Base-by-base conservation (phyloP, 2,797 vertebrate species). In the Neoniphon sammara region DNA sequence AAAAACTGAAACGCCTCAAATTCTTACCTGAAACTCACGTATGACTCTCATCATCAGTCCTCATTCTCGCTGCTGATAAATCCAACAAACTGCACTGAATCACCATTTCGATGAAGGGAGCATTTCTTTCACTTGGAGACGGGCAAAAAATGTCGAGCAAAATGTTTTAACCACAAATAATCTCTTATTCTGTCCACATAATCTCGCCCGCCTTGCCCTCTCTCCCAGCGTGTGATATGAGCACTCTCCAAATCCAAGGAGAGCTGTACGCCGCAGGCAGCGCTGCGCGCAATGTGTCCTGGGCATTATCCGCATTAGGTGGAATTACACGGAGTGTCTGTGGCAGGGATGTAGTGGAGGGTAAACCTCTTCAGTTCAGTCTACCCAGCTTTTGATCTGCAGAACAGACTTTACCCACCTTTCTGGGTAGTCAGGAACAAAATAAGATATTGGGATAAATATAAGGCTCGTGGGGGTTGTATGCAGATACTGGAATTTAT, bases 231-330 rank as follows among this genome's bases (percentile, higher is more conserved):
- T 76, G 61, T 20, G 72, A 82, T 77, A 58, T 64, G 23, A 64
- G 70, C 78, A 80, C 30, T 74, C 81, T 81, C 67, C 84, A 90
- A 90, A 92, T 88, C 84, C 88, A 79, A 66, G 81, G 52, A 73
- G 81, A 78, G 82, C 70, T 58, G 79, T 50, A 87, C 69, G 66
- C 69, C 52, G 61, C 58, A 47, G 77, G 18, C 49, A 52, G 47
- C 46, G 11, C 18, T 20, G 50, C 72, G 85, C 77, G 72, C 88
- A 85, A 56, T 17, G 82, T 79, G 82, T 87, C 86, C 88, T 78
- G 81, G 70, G 72, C 80, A 64, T 95, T 90, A 95, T 95, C 94
- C 94, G 92, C 86, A 93, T 95, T 95, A 95, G 82, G 73, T 68
- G 92, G 93, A 93, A 91, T 94, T 94, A 94, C 89, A 77, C 42